Conservation (phyloP, 2,113 vertebrate genomes). For the Clinocottus analis region DNA sequence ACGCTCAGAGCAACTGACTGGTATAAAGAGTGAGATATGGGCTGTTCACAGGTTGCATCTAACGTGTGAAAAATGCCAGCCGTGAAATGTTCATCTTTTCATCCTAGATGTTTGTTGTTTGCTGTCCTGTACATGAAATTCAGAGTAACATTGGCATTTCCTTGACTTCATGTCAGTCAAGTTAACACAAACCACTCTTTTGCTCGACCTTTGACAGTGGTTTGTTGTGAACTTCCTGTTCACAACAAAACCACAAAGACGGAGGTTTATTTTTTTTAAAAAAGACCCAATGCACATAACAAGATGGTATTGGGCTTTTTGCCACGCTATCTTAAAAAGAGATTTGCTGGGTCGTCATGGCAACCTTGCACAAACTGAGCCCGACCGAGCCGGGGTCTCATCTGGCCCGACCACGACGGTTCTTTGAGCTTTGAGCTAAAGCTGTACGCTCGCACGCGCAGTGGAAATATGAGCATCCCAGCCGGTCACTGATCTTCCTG, state of each 20-base stretch:
- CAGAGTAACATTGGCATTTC: no score
- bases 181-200: no score
- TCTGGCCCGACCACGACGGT: conserved; percentile 67
- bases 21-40: no score
- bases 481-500: background rate
- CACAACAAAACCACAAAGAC: no score
- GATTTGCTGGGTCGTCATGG: conserved; percentile 79
- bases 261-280: conserved; percentile 20
- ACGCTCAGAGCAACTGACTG: no score
- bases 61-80: no score
- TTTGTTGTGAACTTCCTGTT: background rate
- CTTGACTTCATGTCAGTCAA: background rate
- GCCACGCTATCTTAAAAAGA: conserved; percentile 67
- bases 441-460: conserved; percentile 53
- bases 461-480: conserved; percentile 20
- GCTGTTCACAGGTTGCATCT: no score
- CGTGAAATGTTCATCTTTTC: no score
- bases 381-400: conserved; percentile 66
- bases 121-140: no score
- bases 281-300: background rate
- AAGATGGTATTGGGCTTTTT: background rate
- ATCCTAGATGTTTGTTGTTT: no score
- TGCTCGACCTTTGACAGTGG: background rate
- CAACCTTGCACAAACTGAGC: conserved; percentile 69
- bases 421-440: conserved; percentile 46